These are phyloP conservation scores for Brachylomia viminalis DNA, from an alignment of 2,888 invertebrate genomes.

Conservation along the genomic window DNA sequence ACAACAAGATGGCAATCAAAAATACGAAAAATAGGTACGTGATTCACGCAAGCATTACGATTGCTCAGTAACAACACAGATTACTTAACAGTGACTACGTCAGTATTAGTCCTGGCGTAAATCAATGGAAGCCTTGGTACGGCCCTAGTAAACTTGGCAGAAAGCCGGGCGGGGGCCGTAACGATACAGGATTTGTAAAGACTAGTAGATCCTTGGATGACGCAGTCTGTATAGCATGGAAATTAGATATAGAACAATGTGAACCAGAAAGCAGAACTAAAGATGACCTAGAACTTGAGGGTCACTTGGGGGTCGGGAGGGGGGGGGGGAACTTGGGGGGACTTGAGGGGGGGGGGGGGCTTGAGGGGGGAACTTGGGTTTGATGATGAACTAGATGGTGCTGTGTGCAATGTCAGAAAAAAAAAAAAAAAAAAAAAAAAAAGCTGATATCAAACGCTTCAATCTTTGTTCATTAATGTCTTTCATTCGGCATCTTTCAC, in stretches of 20 bases:
- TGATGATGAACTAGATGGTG: too few relatives aligned
- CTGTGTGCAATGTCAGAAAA: too few relatives aligned
- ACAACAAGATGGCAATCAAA: slow-evolving; percentile 19
- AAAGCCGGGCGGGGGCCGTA: slow-evolving; percentile 40
- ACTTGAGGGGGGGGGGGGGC: too few relatives aligned
- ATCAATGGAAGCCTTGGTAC: slow-evolving; percentile 42
- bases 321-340: too few relatives aligned
- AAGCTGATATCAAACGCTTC: too few relatives aligned
- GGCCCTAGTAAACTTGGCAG: slow-evolving; percentile 56
- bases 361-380: too few relatives aligned
- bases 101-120: slow-evolving; percentile 37
- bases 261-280: too few relatives aligned
- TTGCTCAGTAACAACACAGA: slow-evolving; percentile 21
- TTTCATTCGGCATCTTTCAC: not conserved
- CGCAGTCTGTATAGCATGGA: not conserved
- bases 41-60: slow-evolving; percentile 18
- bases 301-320: too few relatives aligned
- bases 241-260: too few relatives aligned
- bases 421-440: too few relatives aligned
- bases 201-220: slow-evolving; percentile 33
- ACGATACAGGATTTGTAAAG: slow-evolving; percentile 33
- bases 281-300: too few relatives aligned
- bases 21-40: slow-evolving; percentile 13
- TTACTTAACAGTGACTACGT: slow-evolving; percentile 31
- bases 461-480: too few relatives aligned